A percentile compares a stretch with the other conserved stretches of the same genome.
These are phyloP conservation scores for Corbicula japonica DNA, from an alignment of 2,888 invertebrate genomes.

Conservation along the genomic window DNA sequence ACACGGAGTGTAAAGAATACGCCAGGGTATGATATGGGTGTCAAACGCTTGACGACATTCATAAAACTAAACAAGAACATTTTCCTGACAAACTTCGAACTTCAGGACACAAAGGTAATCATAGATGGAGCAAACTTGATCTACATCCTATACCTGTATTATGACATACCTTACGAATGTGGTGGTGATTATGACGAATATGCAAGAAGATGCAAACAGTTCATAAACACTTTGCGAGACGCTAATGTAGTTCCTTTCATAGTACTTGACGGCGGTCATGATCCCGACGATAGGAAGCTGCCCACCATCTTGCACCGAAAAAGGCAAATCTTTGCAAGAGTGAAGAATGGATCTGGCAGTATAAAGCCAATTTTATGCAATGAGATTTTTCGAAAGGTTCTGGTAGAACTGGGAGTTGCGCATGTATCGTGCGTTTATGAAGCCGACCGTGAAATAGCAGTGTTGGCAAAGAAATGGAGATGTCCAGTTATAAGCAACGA, in stretches of 20 bases:
- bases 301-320: conserved; percentile 76
- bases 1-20: no score
- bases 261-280: conserved; percentile 83
- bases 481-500: conserved; percentile 97
- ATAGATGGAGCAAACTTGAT: conserved; percentile 84
- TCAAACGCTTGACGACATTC: conserved; percentile 92
- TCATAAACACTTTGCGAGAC: neutral
- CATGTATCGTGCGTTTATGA: conserved; percentile 93
- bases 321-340: conserved; percentile 69
- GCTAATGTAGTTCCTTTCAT: conserved; percentile 79
- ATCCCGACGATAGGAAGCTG: conserved; percentile 77
- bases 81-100: conserved; percentile 86
- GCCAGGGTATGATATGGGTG: no score
- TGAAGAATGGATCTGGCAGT: conserved; percentile 81
- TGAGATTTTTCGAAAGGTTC: conserved; percentile 91
- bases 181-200: conserved; percentile 83
- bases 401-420: conserved; percentile 90
- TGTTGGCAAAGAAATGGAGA: conserved; percentile 91
- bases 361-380: conserved; percentile 91
- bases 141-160: conserved; percentile 77
- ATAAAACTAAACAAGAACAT: conserved; percentile 74
- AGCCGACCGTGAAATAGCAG: conserved; percentile 95
- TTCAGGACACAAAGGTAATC: conserved; percentile 77
- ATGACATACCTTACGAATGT: conserved; percentile 69
- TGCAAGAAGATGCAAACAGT: conserved; percentile 8